Evolutionary conservation across 1,140 invertebrate species (phyloP), one percentile per base, ranked within the genome.

Genomic region (Apis laboriosa): DNA sequence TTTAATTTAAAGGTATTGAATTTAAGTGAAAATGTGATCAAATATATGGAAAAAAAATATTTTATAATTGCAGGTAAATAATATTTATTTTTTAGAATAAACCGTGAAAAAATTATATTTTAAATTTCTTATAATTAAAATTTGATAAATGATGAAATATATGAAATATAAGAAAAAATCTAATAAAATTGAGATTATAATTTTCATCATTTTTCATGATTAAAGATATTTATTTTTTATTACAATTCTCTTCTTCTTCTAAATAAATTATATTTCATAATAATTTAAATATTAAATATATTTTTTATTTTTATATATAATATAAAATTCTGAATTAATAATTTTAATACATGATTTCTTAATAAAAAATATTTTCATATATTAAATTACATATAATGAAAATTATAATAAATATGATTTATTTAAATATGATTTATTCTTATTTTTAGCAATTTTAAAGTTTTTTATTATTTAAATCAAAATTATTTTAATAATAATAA

Each of bases 1-100:
- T 24, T 0, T 24, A n/a, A n/a, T 2, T 24, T 3, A 12, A 0
- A 51, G 7, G 1, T 1, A 8, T 9, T 3, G 5, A 9, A 12
- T 13, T 4, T 21, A 15, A 68, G 12, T 68, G 2, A 51, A 51
- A 51, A 68, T n/a, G 0, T 51, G 13, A 1, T 3, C 34, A 68
- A 21, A 51, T 7, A 51, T 68, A n/a, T n/a, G 34, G 9, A 51
- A 0, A 49, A 7, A 49, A 68, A n/a, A 51, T 49, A 68, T 49
- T 15, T n/a, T 49, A 13, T 13, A 67, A 67, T 7, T n/a, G 17
- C 34, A 34, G 9, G 19, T 34, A 43, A 9, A 34, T 43, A 11
- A 12, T 19, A 43, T 21, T 43, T 43, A 43, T 9, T 1, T 60
- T n/a, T 60, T 21, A 19, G 8, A 17, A 15, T 56, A 15, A 11